Evolutionary conservation across 2,113 vertebrate genomes (phyloP).

Genomic region (Camelus bactrianus): DNA sequence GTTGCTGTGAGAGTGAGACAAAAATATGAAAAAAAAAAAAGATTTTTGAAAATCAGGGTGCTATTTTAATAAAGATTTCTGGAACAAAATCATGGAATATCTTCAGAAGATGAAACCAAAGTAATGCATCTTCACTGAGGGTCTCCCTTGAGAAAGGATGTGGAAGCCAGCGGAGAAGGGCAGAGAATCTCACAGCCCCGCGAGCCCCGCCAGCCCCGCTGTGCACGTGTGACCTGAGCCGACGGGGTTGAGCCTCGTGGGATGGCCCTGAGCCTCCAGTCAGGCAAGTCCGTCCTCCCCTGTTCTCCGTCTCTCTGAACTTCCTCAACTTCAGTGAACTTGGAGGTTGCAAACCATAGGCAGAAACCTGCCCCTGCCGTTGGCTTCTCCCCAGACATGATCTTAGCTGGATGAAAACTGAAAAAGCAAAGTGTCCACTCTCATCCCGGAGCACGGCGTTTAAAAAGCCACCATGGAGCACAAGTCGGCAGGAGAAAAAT

Average conservation of each 20-base stretch:
- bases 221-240: neutral
- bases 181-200: neutral
- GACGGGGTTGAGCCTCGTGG: neutral
- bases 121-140: neutral
- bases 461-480: neutral
- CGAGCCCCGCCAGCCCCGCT: neutral
- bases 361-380: conserved; percentile 19
- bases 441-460: conserved; percentile 33
- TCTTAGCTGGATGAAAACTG: conserved; percentile 63
- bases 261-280: neutral
- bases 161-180: neutral
- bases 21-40: neutral
- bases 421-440: conserved; percentile 4
- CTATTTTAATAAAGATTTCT: conserved; percentile 1
- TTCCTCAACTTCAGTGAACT: conserved; percentile 47
- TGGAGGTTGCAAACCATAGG: conserved; percentile 28
- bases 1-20: neutral
- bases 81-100: neutral
- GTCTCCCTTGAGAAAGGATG: neutral
- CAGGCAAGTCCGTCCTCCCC: neutral
- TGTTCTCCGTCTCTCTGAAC: conserved; percentile 16
- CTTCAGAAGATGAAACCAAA: neutral
- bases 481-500: conserved; percentile 55
- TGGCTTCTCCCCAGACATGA: conserved; percentile 69
- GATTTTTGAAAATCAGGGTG: neutral